Percentiles rank a stretch among this genome's conserved stretches.
Conservation (phyloP, 2,113 vertebrate species). For the Struthidea cinerea region DNA sequence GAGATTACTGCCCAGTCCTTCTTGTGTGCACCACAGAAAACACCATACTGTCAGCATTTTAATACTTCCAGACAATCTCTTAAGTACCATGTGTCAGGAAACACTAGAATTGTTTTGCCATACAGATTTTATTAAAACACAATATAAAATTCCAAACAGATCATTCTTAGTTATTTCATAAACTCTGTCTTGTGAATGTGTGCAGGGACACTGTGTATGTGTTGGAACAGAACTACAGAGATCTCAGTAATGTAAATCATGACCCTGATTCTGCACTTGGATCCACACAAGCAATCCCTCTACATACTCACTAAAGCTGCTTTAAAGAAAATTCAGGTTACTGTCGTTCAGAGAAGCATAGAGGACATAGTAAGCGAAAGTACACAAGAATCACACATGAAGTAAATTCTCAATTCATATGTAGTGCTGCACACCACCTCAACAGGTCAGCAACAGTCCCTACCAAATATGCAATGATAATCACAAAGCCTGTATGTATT, state of each 20-base stretch:
- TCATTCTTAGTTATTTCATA: neutral
- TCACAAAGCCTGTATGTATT: neutral
- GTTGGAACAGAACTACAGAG: neutral
- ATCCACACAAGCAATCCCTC: neutral
- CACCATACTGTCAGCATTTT: neutral
- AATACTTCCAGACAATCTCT: neutral
- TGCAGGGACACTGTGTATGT: neutral
- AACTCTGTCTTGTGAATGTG: neutral
- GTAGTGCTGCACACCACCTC: neutral
- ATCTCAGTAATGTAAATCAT: neutral
- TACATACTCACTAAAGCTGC: neutral
- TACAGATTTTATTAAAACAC: neutral
- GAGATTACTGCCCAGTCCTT: neutral
- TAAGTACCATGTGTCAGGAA: neutral
- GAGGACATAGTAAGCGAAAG: accelerated
- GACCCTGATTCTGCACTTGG: neutral
- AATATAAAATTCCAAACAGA: neutral
- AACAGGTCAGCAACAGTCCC: neutral
- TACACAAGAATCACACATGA: neutral
- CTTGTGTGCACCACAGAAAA: neutral
- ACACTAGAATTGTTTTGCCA: neutral
- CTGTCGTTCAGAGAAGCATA: neutral
- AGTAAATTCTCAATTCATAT: neutral
- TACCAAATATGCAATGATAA: neutral
- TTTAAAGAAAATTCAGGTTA: neutral